These are phyloP conservation scores for Pandion haliaetus DNA, from an alignment of 2,113 vertebrate species.

Conservation along the genomic window DNA sequence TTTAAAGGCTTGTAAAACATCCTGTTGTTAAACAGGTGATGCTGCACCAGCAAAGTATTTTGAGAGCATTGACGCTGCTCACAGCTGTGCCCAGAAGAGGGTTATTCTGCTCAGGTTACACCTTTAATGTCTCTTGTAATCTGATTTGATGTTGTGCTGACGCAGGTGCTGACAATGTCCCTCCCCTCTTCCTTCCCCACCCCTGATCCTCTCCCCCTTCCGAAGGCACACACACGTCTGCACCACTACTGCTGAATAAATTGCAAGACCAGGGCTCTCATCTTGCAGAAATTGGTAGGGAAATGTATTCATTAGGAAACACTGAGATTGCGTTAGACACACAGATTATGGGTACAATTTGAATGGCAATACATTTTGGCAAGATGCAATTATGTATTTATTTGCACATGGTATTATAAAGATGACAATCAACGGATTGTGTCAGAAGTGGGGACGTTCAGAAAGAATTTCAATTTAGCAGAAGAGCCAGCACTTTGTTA, in stretches of 20 bases:
- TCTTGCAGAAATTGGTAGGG: not conserved
- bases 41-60: not conserved
- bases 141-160: not conserved
- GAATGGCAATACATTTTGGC: not conserved
- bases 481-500: not conserved
- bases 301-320: not conserved
- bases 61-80: not conserved
- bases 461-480: constrained; percentile 10
- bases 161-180: not conserved
- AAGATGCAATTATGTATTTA: constrained; percentile 28
- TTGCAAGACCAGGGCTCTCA: not conserved
- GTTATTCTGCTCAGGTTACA: not conserved
- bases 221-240: not conserved
- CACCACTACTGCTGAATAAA: not conserved
- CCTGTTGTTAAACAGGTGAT: not conserved
- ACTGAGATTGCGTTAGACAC: not conserved
- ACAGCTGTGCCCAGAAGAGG: not conserved
- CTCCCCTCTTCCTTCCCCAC: not conserved
- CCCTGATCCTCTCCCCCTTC: not conserved
- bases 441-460: not conserved
- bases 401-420: not conserved
- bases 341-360: not conserved
- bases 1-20: not conserved
- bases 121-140: not conserved
- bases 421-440: constrained; percentile 9